Evolutionary conservation across 2,888 invertebrate species (phyloP).

Genomic region (Metopia argyrocephala): DNA sequence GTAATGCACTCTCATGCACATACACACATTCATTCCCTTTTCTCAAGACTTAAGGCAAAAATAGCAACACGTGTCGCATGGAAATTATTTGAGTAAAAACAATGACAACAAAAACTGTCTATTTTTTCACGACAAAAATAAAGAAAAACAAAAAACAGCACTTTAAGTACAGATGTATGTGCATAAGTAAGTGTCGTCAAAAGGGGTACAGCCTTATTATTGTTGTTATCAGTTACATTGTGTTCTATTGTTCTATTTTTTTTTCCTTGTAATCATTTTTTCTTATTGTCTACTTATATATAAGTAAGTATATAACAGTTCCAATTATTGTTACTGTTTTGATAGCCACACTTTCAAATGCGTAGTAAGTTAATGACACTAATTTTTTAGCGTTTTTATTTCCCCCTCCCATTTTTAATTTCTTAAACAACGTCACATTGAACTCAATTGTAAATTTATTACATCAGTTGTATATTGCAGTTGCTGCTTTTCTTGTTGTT

Average conservation of each 20-base stretch:
- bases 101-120: constrained; percentile 39
- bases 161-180: not conserved
- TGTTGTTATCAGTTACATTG: constrained; percentile 40
- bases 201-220: too few species aligned
- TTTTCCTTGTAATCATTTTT: constrained; percentile 61
- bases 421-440: constrained; percentile 39
- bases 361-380: constrained; percentile 54
- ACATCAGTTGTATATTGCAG: constrained; percentile 22
- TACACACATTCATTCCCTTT: not conserved
- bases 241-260: constrained; percentile 39
- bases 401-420: too few species aligned
- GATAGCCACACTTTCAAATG: constrained; percentile 48
- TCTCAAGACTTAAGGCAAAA: not conserved
- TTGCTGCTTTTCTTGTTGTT: not conserved
- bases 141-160: not conserved
- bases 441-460: constrained; percentile 43
- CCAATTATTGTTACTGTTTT: constrained; percentile 52
- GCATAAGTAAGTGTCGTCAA: not conserved
- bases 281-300: not conserved
- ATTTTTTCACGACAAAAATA: not conserved
- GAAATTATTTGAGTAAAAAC: constrained; percentile 21
- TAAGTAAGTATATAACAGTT: too few species aligned
- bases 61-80: constrained; percentile 49
- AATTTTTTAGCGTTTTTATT: not conserved
- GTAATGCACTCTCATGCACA: not conserved